Evolutionary conservation across 2,113 vertebrate species (phyloP).

Genomic region (Ailuropoda melanoleuca): DNA sequence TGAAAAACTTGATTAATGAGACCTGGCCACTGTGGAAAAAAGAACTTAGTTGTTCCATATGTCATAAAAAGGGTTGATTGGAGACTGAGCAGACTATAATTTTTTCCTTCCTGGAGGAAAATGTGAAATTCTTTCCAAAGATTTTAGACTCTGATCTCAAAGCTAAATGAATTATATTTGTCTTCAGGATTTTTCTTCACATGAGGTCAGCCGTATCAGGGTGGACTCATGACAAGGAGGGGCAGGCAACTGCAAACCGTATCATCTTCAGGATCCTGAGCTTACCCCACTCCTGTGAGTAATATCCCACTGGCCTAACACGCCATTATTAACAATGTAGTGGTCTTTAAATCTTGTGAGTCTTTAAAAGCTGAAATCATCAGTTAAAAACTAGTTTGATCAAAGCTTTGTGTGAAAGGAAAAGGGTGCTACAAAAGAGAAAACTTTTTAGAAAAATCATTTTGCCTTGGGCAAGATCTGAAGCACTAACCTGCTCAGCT

Average conservation of each 20-base stretch:
- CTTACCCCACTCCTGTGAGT: not conserved
- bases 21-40: conserved; percentile 49
- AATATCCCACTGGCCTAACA: not conserved
- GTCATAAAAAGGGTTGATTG: conserved; percentile 30
- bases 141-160: conserved; percentile 48
- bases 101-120: conserved; percentile 57
- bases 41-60: conserved; percentile 45
- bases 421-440: not conserved
- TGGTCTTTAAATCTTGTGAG: not conserved
- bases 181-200: not conserved
- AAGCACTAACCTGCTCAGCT: not conserved
- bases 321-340: not conserved
- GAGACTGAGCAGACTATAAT: conserved; percentile 37
- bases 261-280: not conserved
- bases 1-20: conserved; percentile 54
- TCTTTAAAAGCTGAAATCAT: conserved; percentile 3
- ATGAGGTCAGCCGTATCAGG: not conserved
- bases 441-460: not conserved
- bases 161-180: conserved; percentile 52
- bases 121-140: conserved; percentile 28
- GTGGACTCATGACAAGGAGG: not conserved
- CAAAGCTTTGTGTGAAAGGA: not conserved
- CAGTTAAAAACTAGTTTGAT: conserved; percentile 3
- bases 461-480: not conserved
- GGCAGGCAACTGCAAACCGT: not conserved